Base-by-base conservation (phyloP, 2,797 vertebrate genomes). In the Xyrichtys novacula region DNA sequence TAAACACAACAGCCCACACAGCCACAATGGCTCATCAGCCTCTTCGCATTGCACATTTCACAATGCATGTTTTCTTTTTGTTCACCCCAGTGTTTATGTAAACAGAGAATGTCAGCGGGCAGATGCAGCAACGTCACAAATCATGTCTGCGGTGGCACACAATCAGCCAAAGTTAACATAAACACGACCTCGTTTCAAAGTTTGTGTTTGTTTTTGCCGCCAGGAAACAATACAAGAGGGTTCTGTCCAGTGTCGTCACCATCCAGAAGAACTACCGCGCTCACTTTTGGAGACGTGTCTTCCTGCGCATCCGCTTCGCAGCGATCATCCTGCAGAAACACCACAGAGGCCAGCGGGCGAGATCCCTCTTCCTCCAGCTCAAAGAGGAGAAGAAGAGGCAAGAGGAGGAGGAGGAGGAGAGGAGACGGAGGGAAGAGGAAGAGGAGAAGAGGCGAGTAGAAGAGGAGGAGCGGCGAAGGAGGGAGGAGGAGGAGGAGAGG, bases 241-340 rank as follows among this genome's bases (percentile, higher is more conserved):
- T 94, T 71, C 85, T 93, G 75, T 88, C 88, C 91, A 96, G 95
- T 88, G 90, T 92, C 6, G 70, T 97, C 87, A 93, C 90, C 78
- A 96, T 98, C 88, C 96, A 98, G 89, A 97, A 96, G 91, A 96
- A 96, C 90, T 97, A 96, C 83, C 95, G 96, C 0, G 95, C 96
- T 0, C 91, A 95, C 86, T 96, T 94, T 88, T 96, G 96, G 94
- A 94, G 95, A 68, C 91, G 91, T 3, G 65, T 71, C 38, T 95
- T 95, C 88, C 88, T 94, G 72, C 92, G 87, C 1, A 85, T 96
- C 74, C 96, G 95, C 61, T 61, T 84, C 0, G 94, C 96, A 1
- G 79, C 94, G 0, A 6, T 97, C 69, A 54, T 95, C 66, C 91
- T 97, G 61, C 96, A 98, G 93, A 98, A 95, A 67, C 94, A 97